Conservation (phyloP, 2,113 vertebrate species). For the Pangasianodon gigas region DNA sequence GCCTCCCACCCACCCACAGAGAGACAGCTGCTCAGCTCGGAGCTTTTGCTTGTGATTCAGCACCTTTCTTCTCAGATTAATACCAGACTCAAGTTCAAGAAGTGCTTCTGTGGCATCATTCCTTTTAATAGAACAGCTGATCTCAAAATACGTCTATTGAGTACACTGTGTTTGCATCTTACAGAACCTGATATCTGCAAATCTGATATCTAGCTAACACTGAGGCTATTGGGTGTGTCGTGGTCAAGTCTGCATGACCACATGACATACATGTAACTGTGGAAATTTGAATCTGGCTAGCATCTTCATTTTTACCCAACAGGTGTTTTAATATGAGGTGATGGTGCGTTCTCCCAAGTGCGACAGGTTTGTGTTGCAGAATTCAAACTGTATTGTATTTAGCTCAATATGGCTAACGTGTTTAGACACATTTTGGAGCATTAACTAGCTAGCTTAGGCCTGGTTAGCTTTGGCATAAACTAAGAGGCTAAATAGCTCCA, state of each 20-base stretch:
- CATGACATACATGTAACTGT: neutral
- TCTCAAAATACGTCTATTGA: neutral
- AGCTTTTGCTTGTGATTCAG: constrained; percentile 5
- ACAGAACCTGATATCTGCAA: neutral
- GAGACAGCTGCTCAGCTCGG: constrained; percentile 30
- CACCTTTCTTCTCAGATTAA: neutral
- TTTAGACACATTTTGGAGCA: neutral
- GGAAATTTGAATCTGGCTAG: neutral
- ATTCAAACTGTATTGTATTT: neutral
- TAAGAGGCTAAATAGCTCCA: neutral
- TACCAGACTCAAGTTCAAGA: constrained; percentile 3
- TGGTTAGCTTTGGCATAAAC: neutral
- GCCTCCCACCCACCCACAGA: constrained; percentile 36
- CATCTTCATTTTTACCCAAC: neutral
- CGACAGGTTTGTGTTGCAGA: neutral
- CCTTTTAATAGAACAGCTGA: constrained; percentile 23
- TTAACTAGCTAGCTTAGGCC: neutral
- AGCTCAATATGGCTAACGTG: neutral
- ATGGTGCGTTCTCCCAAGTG: neutral
- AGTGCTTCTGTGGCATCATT: constrained; percentile 19
- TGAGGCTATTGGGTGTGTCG: neutral
- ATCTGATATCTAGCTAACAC: too few relatives aligned
- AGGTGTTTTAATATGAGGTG: neutral
- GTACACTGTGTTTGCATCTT: neutral
- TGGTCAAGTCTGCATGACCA: neutral